Percentiles rank a stretch among this genome's conserved stretches.
These are phyloP conservation scores for Vanessa cardui DNA, from an alignment of 2,888 invertebrate genomes.

Conservation along the genomic window DNA sequence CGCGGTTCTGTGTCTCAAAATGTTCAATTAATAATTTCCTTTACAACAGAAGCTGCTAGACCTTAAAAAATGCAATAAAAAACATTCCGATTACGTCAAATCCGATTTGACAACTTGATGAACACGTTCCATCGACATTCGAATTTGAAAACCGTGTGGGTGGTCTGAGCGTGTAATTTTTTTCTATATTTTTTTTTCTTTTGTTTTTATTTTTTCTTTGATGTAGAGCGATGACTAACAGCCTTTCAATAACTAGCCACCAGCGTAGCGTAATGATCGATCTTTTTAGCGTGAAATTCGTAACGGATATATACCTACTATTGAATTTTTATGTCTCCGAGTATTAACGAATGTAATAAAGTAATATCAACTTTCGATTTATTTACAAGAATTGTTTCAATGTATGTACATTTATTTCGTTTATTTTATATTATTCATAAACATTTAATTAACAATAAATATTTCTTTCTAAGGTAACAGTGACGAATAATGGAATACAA, in stretches of 20 bases:
- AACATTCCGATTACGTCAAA: constrained; percentile 78
- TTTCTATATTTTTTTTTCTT: constrained; percentile 54
- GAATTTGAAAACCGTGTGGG: constrained; percentile 76
- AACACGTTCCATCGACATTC: constrained; percentile 71
- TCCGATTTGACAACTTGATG: constrained; percentile 81
- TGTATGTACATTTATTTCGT: neutral
- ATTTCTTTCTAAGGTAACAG: constrained; percentile 20
- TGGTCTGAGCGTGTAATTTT: constrained; percentile 64
- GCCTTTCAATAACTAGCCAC: constrained; percentile 75
- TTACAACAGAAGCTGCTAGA: constrained; percentile 54
- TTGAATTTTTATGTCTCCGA: neutral
- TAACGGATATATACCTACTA: constrained; percentile 34
- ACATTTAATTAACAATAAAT: constrained; percentile 11
- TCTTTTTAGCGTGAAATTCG: constrained; percentile 50
- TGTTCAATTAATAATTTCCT: constrained; percentile 39
- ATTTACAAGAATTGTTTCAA: neutral
- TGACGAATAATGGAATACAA: constrained; percentile 28
- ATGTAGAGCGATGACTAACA: constrained; percentile 73
- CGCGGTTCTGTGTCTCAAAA: constrained; percentile 34
- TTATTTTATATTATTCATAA: neutral
- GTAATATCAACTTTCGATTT: too few species aligned
- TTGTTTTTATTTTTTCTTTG: constrained; percentile 59
- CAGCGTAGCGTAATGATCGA: constrained; percentile 69
- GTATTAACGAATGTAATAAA: neutral
- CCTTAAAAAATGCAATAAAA: constrained; percentile 56